A percentile compares a stretch with the other conserved stretches of the same genome.
phyloP scores from a whole-genome alignment of 2,113 vertebrate species.

The Lophochroa leadbeateri region DNA sequence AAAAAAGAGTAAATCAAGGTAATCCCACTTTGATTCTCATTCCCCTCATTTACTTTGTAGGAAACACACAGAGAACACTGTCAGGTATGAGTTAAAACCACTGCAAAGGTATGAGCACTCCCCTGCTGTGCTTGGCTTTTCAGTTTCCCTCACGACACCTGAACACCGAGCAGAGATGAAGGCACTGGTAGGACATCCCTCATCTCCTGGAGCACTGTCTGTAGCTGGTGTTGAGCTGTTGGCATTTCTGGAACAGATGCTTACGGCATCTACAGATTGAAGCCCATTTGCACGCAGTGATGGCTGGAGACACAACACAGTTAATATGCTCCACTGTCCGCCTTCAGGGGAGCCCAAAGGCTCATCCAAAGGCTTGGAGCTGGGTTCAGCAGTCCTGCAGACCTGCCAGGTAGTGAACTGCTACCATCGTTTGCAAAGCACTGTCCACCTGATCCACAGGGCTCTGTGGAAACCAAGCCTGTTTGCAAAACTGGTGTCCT shows the following conservation, averaged over 20 bases:
- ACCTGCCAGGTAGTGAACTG: neutral
- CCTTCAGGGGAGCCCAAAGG: neutral
- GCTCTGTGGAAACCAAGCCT: neutral
- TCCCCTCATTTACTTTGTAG: neutral
- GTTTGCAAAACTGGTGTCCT: neutral
- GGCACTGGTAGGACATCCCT: neutral
- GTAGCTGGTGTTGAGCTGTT: neutral
- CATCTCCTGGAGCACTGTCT: neutral
- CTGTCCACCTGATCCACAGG: neutral
- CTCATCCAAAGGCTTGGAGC: neutral
- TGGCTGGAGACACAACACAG: neutral
- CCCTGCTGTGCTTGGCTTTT: neutral
- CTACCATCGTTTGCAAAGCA: neutral
- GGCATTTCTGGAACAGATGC: neutral
- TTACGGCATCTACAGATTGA: neutral
- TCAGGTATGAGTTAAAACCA: neutral
- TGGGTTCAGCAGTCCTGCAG: neutral
- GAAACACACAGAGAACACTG: neutral
- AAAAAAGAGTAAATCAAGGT: neutral
- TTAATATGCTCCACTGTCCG: neutral
- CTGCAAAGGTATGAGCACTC: neutral
- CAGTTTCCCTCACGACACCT: neutral
- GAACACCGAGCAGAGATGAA: neutral
- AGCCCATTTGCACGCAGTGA: fast-evolving
- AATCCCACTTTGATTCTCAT: neutral